Evolutionary conservation across 2,797 vertebrate species (phyloP), one percentile per base, ranked within the genome.

Genomic region (Betta splendens): DNA sequence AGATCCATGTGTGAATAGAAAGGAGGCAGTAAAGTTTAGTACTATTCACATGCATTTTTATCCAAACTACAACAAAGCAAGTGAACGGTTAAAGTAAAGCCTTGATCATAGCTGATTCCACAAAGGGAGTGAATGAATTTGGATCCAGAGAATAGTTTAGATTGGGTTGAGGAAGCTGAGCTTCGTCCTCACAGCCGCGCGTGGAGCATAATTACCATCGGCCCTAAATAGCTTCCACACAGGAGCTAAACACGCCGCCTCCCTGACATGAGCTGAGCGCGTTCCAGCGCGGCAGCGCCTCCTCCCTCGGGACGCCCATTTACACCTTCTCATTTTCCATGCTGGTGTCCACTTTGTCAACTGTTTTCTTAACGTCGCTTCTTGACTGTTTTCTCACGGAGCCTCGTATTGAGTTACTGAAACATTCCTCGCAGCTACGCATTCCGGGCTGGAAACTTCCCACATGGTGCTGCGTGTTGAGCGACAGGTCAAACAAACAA

Each of bases 401-500:
- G 58, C 25, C 12, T 65, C 29, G 36, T 62, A 75, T 77, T 64
- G 73, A 45, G 68, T 84, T 70, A 75, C 80, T 29, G 70, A 66
- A 64, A 46, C 69, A 36, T 64, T 80, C 61, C 72, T 37, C 75
- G 73, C 62, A 57, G 77, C 69, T 21, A 32, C 17, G 60, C 70
- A 51, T 64, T 58, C 57, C 16, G 1, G 55, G 57, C 56, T 66
- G 79, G 79, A 82, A 84, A 80, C 59, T 70, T 79, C 68, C 73
- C 83, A 74, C 75, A 72, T 72, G 79, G 39, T 35, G 60, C 70
- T 54, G 17, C 42, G 36, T 37, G 58, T 62, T 85, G 85, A 91
- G 56, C 83, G 85, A 85, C 86, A 85, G 62, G 53, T 60, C 73
- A 79, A 87, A 84, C 83, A 86, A 89, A 87, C 79, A 87, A 85